phyloP scores from a whole-genome alignment of 2,797 vertebrate species.

The Trachurus trachurus region DNA sequence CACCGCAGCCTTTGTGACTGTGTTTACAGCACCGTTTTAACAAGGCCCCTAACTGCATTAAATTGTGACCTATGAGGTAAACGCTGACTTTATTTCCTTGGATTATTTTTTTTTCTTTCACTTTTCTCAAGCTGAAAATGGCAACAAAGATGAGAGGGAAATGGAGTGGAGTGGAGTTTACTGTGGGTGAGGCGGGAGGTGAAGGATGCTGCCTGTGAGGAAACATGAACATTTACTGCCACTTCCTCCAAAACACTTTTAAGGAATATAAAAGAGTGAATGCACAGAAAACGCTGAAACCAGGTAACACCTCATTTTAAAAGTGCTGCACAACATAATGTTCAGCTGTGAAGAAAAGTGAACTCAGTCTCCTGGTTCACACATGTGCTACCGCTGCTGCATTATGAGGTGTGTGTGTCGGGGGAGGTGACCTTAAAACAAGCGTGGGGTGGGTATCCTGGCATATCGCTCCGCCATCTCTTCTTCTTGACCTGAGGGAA shows the following conservation, averaged over 20 bases:
- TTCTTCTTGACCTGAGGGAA: slow-evolving; percentile 33
- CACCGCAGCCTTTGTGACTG: background rate
- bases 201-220: slow-evolving; percentile 7
- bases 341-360: background rate
- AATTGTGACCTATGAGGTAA: slow-evolving; percentile 4
- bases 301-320: background rate
- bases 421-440: slow-evolving; percentile 15
- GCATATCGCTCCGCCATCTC: slow-evolving; percentile 5
- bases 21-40: slow-evolving; percentile 30
- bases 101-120: background rate
- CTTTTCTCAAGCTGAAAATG: background rate
- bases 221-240: slow-evolving; percentile 18
- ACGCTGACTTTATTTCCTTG: background rate
- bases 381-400: background rate
- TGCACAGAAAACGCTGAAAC: background rate
- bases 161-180: background rate
- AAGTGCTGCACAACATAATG: background rate
- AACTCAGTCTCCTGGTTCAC: background rate
- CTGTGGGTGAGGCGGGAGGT: background rate
- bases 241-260: background rate
- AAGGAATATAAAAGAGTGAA: background rate
- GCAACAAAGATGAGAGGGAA: background rate
- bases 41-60: slow-evolving; percentile 12
- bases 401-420: background rate
- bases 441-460: background rate